Evolutionary conservation across 2,113 vertebrate genomes (phyloP).

Genomic region (Hypanus sabinus): DNA sequence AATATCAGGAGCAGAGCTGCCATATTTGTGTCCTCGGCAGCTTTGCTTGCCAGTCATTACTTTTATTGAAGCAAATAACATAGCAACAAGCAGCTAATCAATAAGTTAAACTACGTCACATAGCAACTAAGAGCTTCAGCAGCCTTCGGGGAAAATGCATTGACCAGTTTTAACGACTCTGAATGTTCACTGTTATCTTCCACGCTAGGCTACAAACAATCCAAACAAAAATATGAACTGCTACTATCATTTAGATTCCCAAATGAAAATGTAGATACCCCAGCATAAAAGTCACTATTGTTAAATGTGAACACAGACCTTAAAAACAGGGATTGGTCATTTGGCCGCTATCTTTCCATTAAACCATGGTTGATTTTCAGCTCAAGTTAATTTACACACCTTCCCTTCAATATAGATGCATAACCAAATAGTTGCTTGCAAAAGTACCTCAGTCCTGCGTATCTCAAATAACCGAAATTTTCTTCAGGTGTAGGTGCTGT

Average conservation of each 20-base stretch:
- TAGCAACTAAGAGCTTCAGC: conserved; percentile 43
- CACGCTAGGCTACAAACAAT: neutral
- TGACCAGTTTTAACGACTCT: neutral
- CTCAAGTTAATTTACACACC: neutral
- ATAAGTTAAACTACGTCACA: conserved; percentile 43
- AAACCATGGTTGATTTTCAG: neutral
- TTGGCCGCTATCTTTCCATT: neutral
- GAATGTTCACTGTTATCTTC: neutral
- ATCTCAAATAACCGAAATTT: neutral
- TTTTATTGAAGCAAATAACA: conserved; percentile 1
- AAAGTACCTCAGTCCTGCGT: neutral
- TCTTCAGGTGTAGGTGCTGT: neutral
- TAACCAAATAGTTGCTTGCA: neutral
- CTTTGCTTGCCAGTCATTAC: neutral
- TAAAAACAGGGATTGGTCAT: neutral
- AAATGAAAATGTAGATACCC: neutral
- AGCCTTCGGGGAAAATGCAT: neutral
- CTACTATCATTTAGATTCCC: neutral
- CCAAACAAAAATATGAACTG: neutral
- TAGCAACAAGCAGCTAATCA: conserved; percentile 51
- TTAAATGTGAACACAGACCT: neutral
- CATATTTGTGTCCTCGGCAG: neutral
- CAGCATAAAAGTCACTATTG: neutral
- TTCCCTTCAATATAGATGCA: neutral
- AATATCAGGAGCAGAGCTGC: no score